Base-by-base conservation (phyloP, 2,888 invertebrate genomes). In the Chloromyia formosa region DNA sequence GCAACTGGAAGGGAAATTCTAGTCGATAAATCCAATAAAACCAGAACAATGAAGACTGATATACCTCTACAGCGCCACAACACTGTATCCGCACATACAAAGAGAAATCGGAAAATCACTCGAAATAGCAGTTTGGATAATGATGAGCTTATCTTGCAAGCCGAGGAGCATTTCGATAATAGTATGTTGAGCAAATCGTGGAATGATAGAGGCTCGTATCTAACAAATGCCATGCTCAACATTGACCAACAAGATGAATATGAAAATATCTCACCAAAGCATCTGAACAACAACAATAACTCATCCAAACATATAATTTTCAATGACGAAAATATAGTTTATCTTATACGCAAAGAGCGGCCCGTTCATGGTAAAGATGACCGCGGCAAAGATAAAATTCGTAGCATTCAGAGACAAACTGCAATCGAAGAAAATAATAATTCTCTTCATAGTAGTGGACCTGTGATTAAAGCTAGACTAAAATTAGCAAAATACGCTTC, bases 241-340 rank as follows among this genome's bases (percentile, higher is more conserved):
- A 79, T 79, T 53, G 80, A 79, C 7, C 79, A 79, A 68, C 80
- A 81, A 27, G 27, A 75, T 42, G 76, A 22, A 42, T 56, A 18
- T 22, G 72, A 74, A 45, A 74, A 62, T 42, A 62, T 58, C 22
- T 61, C 60, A 68, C 40, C 56, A 7, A 75, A n/a, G 71, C 77
- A 9, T 69, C 77, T 49, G 14, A 74, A 74, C 53, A 35, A 35
- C 27, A 35, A 35, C 27, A 35, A 35, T 7, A 62, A 60, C n/a
- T 74, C 75, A 1, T 73, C 75, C 40, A 83, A 83, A 64, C 85
- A 85, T 74, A 85, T 85, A 72, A 79, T 85, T 5, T 85, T 85
- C 78, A 85, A 85, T 58, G 84, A 85, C 40, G 85, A 85, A 74
- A 84, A 85, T 42, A 82, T 81, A 0, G 83, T 85, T n/a, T 85